These are phyloP conservation scores for Araneus ventricosus DNA, from an alignment of 1,140 invertebrate genomes.

Conservation along the genomic window DNA sequence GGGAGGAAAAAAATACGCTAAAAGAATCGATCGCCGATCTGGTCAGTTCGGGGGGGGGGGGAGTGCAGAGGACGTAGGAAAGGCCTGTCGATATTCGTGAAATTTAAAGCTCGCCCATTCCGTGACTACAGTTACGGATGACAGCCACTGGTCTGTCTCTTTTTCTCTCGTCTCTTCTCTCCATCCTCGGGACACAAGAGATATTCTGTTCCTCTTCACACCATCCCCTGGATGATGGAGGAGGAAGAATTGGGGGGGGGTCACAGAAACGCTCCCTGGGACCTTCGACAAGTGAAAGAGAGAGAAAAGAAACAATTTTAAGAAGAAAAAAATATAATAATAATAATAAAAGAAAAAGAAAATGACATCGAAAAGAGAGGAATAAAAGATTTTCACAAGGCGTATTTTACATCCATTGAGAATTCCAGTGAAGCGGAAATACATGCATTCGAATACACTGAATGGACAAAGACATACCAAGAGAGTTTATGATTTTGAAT, in stretches of 20 bases:
- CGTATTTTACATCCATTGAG: conserved; percentile 70
- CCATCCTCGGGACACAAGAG: neutral
- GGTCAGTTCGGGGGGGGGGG: conserved; percentile 43
- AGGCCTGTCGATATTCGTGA: conserved; percentile 71
- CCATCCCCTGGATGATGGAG: conserved; percentile 25
- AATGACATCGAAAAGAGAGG: conserved; percentile 48
- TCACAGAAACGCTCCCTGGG: neutral
- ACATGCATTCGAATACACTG: neutral
- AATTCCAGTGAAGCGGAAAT: neutral
- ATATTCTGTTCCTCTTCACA: conserved; percentile 57
- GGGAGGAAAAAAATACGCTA: conserved; percentile 9
- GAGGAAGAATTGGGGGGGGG: neutral
- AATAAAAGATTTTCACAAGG: conserved; percentile 65
- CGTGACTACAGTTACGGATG: conserved; percentile 74
- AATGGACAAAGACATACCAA: neutral
- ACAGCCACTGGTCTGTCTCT: conserved; percentile 59
- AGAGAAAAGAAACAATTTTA: conserved; percentile 62
- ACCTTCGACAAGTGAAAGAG: conserved; percentile 46
- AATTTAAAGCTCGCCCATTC: conserved; percentile 73
- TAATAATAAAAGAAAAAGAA: conserved; percentile 38
- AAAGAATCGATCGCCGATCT: conserved; percentile 71
- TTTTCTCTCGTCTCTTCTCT: neutral
- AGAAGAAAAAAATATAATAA: conserved; percentile 27
- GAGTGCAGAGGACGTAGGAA: conserved; percentile 14
- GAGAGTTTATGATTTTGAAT: neutral